Conservation (phyloP, 2,113 vertebrate species). For the Phalacrocorax carbo region DNA sequence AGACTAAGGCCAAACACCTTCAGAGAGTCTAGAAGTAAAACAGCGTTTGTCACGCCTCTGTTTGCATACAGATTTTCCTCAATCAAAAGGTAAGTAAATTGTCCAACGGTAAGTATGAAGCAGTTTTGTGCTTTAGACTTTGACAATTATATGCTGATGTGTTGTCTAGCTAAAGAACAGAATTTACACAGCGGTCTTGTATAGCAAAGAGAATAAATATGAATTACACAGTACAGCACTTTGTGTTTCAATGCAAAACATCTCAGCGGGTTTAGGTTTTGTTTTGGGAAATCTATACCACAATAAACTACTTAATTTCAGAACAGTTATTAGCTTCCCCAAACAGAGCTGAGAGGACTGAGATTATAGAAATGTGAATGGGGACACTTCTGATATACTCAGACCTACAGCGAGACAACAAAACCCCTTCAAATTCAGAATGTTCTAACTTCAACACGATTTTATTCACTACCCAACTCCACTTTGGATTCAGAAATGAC, state of each 20-base stretch:
- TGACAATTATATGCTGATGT: not conserved
- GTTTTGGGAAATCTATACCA: not conserved
- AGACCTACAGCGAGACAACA: not conserved
- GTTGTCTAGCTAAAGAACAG: not conserved
- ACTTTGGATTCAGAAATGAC: not conserved
- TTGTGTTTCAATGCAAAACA: not conserved
- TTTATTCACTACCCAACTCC: not conserved
- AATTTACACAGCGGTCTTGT: not conserved
- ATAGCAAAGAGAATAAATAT: not conserved
- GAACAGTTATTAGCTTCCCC: not conserved
- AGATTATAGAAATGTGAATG: not conserved
- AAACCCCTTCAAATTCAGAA: not conserved
- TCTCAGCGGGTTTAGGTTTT: not conserved
- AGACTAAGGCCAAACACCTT: not conserved
- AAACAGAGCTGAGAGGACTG: not conserved
- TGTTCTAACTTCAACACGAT: not conserved
- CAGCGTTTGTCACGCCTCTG: not conserved
- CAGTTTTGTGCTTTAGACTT: not conserved
- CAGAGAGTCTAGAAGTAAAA: not conserved
- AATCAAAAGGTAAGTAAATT: not conserved
- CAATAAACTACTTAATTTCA: not conserved
- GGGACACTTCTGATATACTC: not conserved
- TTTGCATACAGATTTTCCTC: not conserved
- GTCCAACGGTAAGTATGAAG: not conserved
- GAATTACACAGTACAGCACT: not conserved